These are phyloP conservation scores for Babyrousa celebensis DNA, from an alignment of 2,797 vertebrate genomes.

Conservation along the genomic window DNA sequence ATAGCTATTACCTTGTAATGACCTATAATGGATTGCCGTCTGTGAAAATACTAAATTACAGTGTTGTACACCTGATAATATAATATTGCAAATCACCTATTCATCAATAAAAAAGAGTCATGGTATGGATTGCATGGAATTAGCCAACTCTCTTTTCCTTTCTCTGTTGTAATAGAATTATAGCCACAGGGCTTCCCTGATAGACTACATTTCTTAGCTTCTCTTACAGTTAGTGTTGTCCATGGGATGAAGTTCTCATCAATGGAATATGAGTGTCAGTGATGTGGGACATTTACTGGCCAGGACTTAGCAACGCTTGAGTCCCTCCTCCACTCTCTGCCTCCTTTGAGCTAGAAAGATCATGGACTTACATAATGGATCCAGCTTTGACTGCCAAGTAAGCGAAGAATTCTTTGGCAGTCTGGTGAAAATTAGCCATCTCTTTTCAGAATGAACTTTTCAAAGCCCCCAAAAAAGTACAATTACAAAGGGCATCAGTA, in stretches of 20 bases:
- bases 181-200: neutral
- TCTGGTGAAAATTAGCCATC: neutral
- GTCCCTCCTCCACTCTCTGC: neutral
- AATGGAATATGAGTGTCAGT: conserved; percentile 2
- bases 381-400: neutral
- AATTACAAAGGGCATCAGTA: neutral
- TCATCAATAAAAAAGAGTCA: neutral
- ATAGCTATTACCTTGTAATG: neutral
- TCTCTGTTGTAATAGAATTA: conserved; percentile 2
- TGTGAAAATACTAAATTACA: neutral
- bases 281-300: neutral
- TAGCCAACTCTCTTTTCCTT: neutral
- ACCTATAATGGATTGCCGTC: neutral
- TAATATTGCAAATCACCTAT: neutral
- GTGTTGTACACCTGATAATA: neutral
- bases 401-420: neutral
- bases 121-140: neutral
- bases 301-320: neutral
- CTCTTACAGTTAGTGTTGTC: neutral
- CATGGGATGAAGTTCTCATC: neutral
- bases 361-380: neutral
- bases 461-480: neutral
- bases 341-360: neutral
- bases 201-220: neutral
- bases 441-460: conserved; percentile 34